phyloP scores from a whole-genome alignment of 23 tunicate species.

The Pegea sp. region DNA sequence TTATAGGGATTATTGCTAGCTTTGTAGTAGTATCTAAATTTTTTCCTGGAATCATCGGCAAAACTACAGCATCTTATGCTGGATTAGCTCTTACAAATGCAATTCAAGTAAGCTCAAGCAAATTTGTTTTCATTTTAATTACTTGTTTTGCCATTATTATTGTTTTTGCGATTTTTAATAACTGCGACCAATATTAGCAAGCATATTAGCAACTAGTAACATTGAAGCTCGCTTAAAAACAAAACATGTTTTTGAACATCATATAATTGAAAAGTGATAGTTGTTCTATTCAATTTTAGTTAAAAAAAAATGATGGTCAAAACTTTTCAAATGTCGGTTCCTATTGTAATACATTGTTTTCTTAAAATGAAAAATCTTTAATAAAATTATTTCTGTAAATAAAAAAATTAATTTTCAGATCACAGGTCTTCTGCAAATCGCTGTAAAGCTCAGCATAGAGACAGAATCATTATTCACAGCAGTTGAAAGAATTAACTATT shows the following conservation, averaged over 20 bases:
- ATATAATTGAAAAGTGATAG: no score
- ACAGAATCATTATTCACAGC: conserved; percentile 59
- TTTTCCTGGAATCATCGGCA: conserved; percentile 17
- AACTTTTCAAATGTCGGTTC: no score
- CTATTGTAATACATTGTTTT: not conserved
- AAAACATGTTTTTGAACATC: no score
- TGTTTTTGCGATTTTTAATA: no score
- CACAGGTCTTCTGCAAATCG: conserved; percentile 62
- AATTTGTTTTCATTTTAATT: no score
- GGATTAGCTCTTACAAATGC: conserved; percentile 54
- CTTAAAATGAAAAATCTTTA: not conserved
- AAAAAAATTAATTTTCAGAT: conserved; percentile 24
- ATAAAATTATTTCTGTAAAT: no score
- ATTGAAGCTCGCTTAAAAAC: no score
- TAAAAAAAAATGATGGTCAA: not conserved
- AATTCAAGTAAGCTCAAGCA: conserved; percentile 13
- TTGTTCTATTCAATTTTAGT: not conserved
- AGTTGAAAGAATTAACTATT: conserved; percentile 52
- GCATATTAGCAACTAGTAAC: no score
- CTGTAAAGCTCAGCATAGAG: conserved; percentile 51
- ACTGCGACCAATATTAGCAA: no score
- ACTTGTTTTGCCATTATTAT: no score
- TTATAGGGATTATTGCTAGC: conserved; percentile 14
- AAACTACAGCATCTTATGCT: conserved; percentile 28
- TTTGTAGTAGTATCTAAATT: conserved; percentile 37